These are phyloP conservation scores for Neelides sp. DNA, from an alignment of 1,140 invertebrate genomes.

Conservation along the genomic window DNA sequence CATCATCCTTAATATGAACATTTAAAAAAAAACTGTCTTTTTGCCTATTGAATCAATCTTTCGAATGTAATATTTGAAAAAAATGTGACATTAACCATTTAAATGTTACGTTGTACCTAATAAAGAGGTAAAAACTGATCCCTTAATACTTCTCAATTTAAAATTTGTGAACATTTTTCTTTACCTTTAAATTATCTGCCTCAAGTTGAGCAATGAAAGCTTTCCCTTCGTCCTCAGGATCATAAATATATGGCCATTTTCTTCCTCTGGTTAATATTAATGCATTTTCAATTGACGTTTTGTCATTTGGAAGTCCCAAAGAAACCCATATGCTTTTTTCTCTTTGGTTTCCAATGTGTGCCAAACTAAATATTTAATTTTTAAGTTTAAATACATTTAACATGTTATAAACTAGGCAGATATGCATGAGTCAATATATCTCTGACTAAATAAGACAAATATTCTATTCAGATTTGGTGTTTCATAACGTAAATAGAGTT, in stretches of 20 bases:
- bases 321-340: constrained; percentile 73
- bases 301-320: constrained; percentile 64
- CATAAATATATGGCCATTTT: constrained; percentile 77
- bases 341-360: constrained; percentile 67
- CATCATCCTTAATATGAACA: too few relatives aligned
- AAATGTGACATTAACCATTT: too few relatives aligned
- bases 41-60: too few relatives aligned
- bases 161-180: constrained; percentile 12
- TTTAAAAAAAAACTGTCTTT: too few relatives aligned
- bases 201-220: constrained; percentile 85
- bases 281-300: constrained; percentile 73
- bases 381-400: constrained; percentile 17
- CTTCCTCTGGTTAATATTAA: constrained; percentile 65
- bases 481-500: constrained; percentile 8
- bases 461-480: background rate
- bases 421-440: too few relatives aligned
- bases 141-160: too few relatives aligned
- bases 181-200: constrained; percentile 36
- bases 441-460: too few relatives aligned
- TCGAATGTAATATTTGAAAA: too few relatives aligned
- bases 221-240: too few relatives aligned
- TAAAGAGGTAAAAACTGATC: too few relatives aligned
- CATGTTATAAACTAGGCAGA: background rate
- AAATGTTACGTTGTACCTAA: too few relatives aligned
- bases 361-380: constrained; percentile 53